Conservation (phyloP, 2,113 vertebrate species). For the Eretmochelys imbricata region DNA sequence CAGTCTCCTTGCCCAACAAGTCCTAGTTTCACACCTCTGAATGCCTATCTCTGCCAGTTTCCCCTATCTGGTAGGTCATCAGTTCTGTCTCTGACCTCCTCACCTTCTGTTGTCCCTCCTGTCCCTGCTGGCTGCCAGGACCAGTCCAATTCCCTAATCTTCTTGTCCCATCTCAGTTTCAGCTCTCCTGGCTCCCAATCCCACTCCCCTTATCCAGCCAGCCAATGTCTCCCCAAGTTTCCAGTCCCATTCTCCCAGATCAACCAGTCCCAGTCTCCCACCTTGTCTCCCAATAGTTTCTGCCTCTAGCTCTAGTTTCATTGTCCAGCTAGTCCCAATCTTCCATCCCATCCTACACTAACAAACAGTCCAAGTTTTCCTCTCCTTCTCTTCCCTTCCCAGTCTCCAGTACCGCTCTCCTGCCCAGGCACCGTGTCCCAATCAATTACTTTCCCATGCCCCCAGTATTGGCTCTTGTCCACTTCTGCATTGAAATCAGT, state of each 20-base stretch:
- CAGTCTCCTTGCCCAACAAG: background rate
- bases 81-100: background rate
- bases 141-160: background rate
- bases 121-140: no score
- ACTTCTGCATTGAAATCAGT: background rate
- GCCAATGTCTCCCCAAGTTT: background rate
- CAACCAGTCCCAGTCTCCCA: background rate
- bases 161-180: background rate
- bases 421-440: no score
- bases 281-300: background rate
- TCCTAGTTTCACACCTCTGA: background rate
- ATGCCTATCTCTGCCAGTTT: no score
- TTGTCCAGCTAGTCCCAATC: no score
- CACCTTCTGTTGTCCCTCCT: background rate
- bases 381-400: no score
- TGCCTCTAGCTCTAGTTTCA: no score
- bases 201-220: background rate
- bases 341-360: no score
- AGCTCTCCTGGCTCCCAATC: background rate
- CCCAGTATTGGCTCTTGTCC: background rate
- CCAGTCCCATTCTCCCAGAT: background rate
- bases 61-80: background rate
- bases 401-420: no score
- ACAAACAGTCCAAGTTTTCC: no score
- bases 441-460: no score